These are phyloP conservation scores for Branchipolynoe longqiensis DNA, from an alignment of 2,888 invertebrate genomes.

Conservation along the genomic window DNA sequence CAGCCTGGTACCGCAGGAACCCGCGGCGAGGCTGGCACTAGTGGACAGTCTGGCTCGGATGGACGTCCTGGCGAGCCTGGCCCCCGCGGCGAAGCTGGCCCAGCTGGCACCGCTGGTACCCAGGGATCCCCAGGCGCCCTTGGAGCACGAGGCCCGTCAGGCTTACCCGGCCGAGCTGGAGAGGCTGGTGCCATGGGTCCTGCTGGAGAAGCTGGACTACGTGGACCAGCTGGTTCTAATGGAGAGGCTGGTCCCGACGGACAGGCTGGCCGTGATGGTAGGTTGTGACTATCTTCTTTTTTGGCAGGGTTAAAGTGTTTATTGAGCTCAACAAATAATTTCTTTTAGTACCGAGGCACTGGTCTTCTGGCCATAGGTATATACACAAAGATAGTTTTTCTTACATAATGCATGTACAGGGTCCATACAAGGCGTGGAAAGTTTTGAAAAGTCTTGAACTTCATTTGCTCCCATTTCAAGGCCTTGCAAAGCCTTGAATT, in stretches of 20 bases:
- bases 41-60: slow-evolving; percentile 63
- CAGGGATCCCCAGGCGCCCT: slow-evolving; percentile 63
- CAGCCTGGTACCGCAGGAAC: slow-evolving; percentile 72
- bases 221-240: slow-evolving; percentile 57
- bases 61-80: slow-evolving; percentile 57
- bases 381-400: no score
- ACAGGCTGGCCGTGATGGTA: slow-evolving; percentile 7
- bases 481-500: no score
- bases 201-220: slow-evolving; percentile 59
- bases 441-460: no score
- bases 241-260: slow-evolving; percentile 61
- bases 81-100: slow-evolving; percentile 31
- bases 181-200: slow-evolving; percentile 60
- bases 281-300: no score
- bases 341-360: no score
- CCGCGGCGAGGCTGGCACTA: slow-evolving; percentile 82
- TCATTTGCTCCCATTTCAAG: no score
- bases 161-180: slow-evolving; percentile 64
- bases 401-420: no score
- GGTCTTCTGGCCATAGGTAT: no score
- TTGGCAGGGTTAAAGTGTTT: no score
- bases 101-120: slow-evolving; percentile 15
- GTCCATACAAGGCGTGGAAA: no score
- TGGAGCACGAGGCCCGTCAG: slow-evolving; percentile 63
- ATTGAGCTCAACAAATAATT: no score